Base-by-base conservation (phyloP, 2,797 vertebrate genomes). In the Furcifer pardalis region DNA sequence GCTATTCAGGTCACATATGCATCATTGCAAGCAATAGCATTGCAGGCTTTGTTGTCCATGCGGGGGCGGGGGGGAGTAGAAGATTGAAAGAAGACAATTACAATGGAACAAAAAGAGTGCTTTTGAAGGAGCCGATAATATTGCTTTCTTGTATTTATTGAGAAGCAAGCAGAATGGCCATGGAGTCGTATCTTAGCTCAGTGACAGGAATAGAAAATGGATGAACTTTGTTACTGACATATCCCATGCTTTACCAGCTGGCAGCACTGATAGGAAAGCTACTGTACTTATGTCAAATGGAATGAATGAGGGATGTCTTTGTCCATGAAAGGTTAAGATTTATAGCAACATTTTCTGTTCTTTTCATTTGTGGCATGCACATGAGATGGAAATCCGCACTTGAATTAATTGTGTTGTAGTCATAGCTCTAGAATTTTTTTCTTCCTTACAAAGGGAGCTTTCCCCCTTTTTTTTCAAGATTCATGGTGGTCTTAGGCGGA, bases 331-430 rank as follows among this genome's bases (percentile, higher is more conserved):
- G 46, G 46, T 77, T 69, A 66, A 44, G 59, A 81, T 81, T 72
- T 73, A 73, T 77, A 65, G 19, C 30, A 37, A 66, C 79, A 63
- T 23, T 77, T 73, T 72, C 63, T 71, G 10, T 79, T 66, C n/a
- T 59, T 59, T 84, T 87, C 82, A 66, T 84, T 81, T 73, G 79
- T 81, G 86, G 82, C 60, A 84, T 56, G 49, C 74, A 71, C 49
- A 81, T 81, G 73, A 65, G 35, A 56, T 46, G 46, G 46, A 62
- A 44, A 52, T 27, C 66, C 73, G n/a, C 59, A 23, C 59, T 59
- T 37, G 25, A 66, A 81, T 71, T 37, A 30, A 76, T 35, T 21
- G 65, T 35, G 66, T 17, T 83, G 4, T 74, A 62, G 81, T 81
- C n/a, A 25, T 73, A 40, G 79, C 80, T 65, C 52, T 56, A 65